phyloP scores from a whole-genome alignment of 2,797 vertebrate genomes.

The Etheostoma nigrum region DNA sequence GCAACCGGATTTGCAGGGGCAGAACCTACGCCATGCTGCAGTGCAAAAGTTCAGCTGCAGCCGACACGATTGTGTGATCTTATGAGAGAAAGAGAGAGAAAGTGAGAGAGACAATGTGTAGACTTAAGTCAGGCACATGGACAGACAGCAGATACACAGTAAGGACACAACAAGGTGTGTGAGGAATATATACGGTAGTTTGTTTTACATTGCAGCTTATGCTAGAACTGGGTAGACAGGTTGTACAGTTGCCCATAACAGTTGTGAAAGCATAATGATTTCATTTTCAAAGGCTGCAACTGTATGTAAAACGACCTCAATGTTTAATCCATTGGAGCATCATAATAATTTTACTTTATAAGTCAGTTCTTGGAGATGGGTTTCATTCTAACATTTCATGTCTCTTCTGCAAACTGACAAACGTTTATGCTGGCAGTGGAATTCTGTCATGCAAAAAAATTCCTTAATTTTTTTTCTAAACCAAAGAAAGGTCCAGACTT shows the following conservation, averaged over 20 bases:
- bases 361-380: conserved; percentile 33
- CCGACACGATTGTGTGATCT: conserved; percentile 67
- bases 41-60: conserved; percentile 83
- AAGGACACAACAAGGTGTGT: conserved; percentile 44
- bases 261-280: conserved; percentile 30
- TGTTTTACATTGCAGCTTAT: conserved; percentile 41
- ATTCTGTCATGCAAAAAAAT: conserved; percentile 77
- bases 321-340: conserved; percentile 51
- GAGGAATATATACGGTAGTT: conserved; percentile 22
- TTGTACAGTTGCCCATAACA: conserved; percentile 43
- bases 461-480: conserved; percentile 77
- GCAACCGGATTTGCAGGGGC: conserved; percentile 93
- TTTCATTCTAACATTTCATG: conserved; percentile 31
- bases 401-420: conserved; percentile 41
- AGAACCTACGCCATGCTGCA: conserved; percentile 74
- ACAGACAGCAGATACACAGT: conserved; percentile 41
- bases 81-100: conserved; percentile 19
- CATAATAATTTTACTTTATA: conserved; percentile 29
- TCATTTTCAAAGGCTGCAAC: conserved; percentile 18
- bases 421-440: conserved; percentile 37
- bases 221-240: conserved; percentile 18
- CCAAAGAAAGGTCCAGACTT: conserved; percentile 92
- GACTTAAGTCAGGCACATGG: conserved; percentile 45
- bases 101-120: conserved; percentile 37
- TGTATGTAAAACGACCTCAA: conserved; percentile 34